Evolutionary conservation across 1,140 invertebrate species (phyloP).

Genomic region (Aphelenchoides besseyi): DNA sequence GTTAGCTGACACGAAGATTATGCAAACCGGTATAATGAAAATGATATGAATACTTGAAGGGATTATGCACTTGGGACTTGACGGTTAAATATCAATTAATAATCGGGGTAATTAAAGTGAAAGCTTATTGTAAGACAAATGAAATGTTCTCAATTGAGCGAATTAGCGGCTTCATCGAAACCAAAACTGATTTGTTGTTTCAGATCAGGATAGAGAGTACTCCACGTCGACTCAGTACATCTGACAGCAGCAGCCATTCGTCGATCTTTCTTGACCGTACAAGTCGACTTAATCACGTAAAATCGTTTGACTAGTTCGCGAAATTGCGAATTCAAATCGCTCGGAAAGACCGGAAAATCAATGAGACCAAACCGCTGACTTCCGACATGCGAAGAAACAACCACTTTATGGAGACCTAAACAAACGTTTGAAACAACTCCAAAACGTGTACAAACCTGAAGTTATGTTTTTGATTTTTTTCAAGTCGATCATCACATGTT

Average conservation of each 20-base stretch:
- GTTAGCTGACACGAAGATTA: no score
- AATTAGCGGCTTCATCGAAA: slow-evolving; percentile 1
- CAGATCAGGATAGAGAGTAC: slow-evolving; percentile 35
- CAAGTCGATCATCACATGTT: slow-evolving; percentile 27
- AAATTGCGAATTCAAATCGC: neutral
- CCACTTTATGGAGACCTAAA: neutral
- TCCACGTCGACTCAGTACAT: slow-evolving; percentile 36
- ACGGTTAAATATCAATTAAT: no score
- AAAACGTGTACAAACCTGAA: slow-evolving; percentile 8
- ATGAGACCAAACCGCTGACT: neutral
- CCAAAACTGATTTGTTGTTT: slow-evolving; percentile 36
- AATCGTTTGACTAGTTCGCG: neutral
- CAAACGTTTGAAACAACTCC: neutral
- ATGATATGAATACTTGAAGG: no score
- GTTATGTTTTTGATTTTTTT: neutral
- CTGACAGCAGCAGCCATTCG: neutral
- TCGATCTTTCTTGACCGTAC: neutral
- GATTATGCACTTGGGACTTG: no score
- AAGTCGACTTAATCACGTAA: neutral
- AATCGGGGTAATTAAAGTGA: no score
- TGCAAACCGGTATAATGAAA: no score
- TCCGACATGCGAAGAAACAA: neutral
- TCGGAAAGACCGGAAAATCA: slow-evolving; percentile 15
- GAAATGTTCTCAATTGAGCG: slow-evolving; percentile 2
- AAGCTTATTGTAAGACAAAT: no score